Evolutionary conservation across 2,113 vertebrate species (phyloP).

Genomic region (Phylloscopus trochiloides): DNA sequence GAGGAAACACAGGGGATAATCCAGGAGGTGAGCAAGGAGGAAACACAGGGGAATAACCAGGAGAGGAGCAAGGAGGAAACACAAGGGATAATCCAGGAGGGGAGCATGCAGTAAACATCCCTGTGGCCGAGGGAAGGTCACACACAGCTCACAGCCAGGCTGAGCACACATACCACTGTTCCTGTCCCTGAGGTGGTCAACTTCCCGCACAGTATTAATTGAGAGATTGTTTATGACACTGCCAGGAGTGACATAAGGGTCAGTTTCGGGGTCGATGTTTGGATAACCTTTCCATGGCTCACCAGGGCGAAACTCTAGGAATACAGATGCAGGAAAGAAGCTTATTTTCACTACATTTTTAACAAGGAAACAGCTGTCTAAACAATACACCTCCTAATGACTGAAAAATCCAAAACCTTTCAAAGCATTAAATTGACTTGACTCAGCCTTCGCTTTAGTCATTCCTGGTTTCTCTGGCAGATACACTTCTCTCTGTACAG

Average conservation of each 20-base stretch:
- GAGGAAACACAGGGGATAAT: background rate
- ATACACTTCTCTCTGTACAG: background rate
- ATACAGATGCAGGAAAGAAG: background rate
- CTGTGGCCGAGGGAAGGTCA: background rate
- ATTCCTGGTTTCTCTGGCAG: background rate
- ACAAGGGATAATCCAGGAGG: background rate
- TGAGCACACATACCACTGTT: slow-evolving; percentile 90
- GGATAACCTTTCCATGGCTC: slow-evolving; percentile 99
- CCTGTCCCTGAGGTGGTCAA: slow-evolving; percentile 99
- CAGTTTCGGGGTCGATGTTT: slow-evolving; percentile 99
- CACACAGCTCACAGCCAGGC: background rate
- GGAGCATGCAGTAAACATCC: background rate
- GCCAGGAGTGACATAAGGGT: slow-evolving; percentile 99
- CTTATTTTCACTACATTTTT: background rate
- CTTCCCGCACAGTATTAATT: slow-evolving; percentile 99
- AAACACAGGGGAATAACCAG: background rate
- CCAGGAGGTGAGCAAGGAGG: background rate
- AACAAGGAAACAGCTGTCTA: background rate
- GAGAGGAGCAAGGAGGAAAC: background rate
- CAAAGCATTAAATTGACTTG: background rate
- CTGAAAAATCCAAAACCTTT: background rate
- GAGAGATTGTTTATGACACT: slow-evolving; percentile 99
- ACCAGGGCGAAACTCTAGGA: slow-evolving; percentile 96
- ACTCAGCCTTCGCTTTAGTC: background rate
- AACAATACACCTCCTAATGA: background rate